Base-by-base conservation (phyloP, 2,888 invertebrate genomes). In the Glyphotaelius pellucidus region DNA sequence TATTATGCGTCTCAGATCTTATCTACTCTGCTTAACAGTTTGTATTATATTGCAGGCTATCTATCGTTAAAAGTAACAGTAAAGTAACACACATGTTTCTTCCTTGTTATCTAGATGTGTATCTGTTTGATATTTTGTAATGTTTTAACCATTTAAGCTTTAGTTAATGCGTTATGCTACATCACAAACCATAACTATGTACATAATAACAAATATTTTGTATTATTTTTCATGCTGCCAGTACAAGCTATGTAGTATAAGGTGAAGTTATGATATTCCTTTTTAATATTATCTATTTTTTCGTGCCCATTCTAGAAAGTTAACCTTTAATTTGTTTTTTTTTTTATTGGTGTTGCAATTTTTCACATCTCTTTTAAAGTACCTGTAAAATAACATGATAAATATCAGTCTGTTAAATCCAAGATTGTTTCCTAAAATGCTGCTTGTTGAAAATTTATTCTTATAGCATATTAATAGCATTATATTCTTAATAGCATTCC, bases 191-290 rank as follows among this genome's bases (percentile, higher is more conserved):
- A 81, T 32, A 32, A 81, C 30, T 31, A 32, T 81, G 31, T 81
- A 32, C 81, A 81, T 81, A 81, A 42, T 86, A 86, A 86, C 3
- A 86, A 42, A 86, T 86, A 12, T 42, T 86, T 35, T 67, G 30
- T 19, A 35, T 83, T 35, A 9, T 87, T 31, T 87, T 87, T 67
- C 87, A 87, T 87, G 87, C 87, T 87, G 87, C 87, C 42, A 52
- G 19, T 87, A 47, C 52, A 87, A 67, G 32, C 35, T 83, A 3
- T 35, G 83, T 67, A n/a, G 2, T 25, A n/a, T 67, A 67, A 67
- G 67, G 67, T 67, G n/a, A 67, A 67, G 67, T 67, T 67, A 67
- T 67, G 67, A 67, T 67, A 67, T 67, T 67, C 25, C 25, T 67
- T 0, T n/a, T 25, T 67, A 67, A 9, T 67, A 4, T 4, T 67